phyloP scores from a whole-genome alignment of 2,888 invertebrate genomes.

The Eupithecia abbreviata region DNA sequence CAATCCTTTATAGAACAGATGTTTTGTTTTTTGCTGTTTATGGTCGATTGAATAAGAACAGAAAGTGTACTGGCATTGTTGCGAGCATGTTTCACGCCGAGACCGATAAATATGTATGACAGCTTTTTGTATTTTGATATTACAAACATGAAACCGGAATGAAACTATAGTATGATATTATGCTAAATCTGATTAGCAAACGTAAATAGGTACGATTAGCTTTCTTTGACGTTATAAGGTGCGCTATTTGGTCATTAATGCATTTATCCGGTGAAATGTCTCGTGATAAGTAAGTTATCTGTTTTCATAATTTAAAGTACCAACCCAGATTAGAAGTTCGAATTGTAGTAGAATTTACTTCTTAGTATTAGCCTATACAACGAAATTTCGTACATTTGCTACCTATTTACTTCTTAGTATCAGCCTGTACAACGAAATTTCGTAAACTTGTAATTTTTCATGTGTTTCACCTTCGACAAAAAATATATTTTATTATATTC shows the following conservation, averaged over 20 bases:
- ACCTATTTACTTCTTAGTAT: neutral
- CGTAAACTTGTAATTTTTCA: too few species aligned
- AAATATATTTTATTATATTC: too few species aligned
- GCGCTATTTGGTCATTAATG: neutral
- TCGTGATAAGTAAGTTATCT: neutral
- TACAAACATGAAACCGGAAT: neutral
- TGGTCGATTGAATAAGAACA: neutral
- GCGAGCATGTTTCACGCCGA: neutral
- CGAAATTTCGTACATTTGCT: too few species aligned
- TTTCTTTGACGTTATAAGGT: neutral
- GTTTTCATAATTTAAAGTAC: neutral
- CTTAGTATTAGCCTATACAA: too few species aligned
- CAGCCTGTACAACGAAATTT: too few species aligned
- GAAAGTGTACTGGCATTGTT: neutral
- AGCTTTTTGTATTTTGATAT: neutral
- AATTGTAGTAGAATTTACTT: too few species aligned
- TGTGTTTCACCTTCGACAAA: too few species aligned
- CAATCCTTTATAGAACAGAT: neutral
- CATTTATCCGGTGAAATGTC: neutral
- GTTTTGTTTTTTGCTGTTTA: neutral
- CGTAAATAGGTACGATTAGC: neutral
- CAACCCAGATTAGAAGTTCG: too few species aligned
- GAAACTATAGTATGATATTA: neutral
- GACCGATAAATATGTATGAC: neutral
- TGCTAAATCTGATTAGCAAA: neutral